Conservation (phyloP, 2,797 vertebrate genomes). For the Taenioides sp. region DNA sequence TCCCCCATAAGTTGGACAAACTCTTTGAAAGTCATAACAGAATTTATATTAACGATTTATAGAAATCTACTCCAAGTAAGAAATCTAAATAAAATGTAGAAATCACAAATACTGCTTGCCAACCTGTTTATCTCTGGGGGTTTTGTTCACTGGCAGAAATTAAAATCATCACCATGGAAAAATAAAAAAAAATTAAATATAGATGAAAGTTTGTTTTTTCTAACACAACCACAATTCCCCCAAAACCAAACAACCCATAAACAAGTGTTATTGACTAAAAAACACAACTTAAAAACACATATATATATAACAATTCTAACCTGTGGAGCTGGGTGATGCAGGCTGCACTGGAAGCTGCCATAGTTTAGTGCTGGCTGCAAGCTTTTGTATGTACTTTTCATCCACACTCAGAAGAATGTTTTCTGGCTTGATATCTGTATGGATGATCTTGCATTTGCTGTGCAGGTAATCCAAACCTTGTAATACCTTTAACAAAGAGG, state of each 20-base stretch:
- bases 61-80: not conserved
- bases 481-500: slow-evolving; percentile 64
- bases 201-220: not conserved
- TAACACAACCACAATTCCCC: not conserved
- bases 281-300: not conserved
- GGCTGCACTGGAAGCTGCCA: slow-evolving; percentile 77
- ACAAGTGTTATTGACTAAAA: not conserved
- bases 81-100: not conserved
- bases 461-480: slow-evolving; percentile 90
- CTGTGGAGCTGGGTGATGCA: slow-evolving; percentile 63
- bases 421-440: slow-evolving; percentile 94
- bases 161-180: slow-evolving; percentile 20
- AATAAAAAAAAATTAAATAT: slow-evolving; percentile 5
- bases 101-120: slow-evolving; percentile 9
- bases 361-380: slow-evolving; percentile 78
- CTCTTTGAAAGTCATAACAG: slow-evolving; percentile 47
- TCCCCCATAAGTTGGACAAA: slow-evolving; percentile 62
- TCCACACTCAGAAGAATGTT: slow-evolving; percentile 84
- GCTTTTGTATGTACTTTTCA: slow-evolving; percentile 74
- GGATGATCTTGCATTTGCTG: slow-evolving; percentile 93
- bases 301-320: slow-evolving; percentile 47
- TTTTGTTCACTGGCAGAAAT: slow-evolving; percentile 49
- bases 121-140: slow-evolving; percentile 64
- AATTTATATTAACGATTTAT: slow-evolving; percentile 9
- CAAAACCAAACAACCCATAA: not conserved